Evolutionary conservation across 2,113 vertebrate species (phyloP).

Genomic region (Chaetops frenatus): DNA sequence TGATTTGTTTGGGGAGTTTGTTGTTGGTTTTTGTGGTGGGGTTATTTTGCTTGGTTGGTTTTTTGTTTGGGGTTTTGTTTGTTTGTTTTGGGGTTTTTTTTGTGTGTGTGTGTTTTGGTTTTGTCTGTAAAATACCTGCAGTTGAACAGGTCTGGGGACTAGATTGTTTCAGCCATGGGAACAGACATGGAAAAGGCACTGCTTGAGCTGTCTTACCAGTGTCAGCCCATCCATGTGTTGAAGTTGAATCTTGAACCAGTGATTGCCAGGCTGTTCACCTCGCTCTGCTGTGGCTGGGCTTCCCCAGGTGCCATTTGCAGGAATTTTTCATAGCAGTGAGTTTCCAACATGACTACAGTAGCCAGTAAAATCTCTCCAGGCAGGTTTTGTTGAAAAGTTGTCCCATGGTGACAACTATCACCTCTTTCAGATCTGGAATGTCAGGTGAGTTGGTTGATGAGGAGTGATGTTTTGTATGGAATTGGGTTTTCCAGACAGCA

Average conservation of each 20-base stretch:
- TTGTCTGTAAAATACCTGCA: neutral
- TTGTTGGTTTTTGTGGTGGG: too few species aligned
- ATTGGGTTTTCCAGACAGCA: neutral
- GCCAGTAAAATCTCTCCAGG: neutral
- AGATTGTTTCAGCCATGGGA: neutral
- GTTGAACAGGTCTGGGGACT: neutral
- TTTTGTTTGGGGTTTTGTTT: neutral
- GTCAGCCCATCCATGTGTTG: neutral
- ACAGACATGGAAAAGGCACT: neutral
- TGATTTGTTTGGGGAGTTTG: neutral
- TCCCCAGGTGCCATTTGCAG: rapidly evolving
- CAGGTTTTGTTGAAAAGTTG: neutral
- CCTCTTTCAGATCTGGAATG: neutral
- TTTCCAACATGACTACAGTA: neutral
- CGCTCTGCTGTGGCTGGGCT: neutral
- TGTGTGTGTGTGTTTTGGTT: too few species aligned
- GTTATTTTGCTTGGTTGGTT: too few species aligned
- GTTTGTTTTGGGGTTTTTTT: too few species aligned
- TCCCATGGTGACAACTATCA: neutral
- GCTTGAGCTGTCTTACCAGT: neutral
- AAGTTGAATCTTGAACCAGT: neutral
- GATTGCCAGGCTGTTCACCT: neutral
- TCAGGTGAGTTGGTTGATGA: neutral
- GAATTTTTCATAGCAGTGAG: neutral
- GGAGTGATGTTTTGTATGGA: neutral